Conservation (phyloP, 2,888 invertebrate species). For the Synergus japonicus region DNA sequence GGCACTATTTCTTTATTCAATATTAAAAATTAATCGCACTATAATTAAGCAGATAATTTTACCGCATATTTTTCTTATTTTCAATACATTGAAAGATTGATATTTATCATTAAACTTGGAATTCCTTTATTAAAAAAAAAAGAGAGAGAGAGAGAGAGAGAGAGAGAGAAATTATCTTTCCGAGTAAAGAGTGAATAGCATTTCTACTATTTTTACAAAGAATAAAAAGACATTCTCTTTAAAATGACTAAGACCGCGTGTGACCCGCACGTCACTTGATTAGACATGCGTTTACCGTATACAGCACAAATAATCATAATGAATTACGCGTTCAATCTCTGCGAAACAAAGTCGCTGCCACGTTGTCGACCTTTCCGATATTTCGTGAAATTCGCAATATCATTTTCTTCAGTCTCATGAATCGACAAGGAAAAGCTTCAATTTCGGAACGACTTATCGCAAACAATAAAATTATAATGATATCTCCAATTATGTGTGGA, state of each 20-base stretch:
- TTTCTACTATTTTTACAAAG: conserved; percentile 23
- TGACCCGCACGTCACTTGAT: conserved; percentile 54
- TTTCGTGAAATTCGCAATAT: conserved; percentile 50
- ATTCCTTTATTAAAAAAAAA: not conserved
- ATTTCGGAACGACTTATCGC: conserved; percentile 18
- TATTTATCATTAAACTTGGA: not conserved
- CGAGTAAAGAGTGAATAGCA: not conserved
- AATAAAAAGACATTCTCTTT: conserved; percentile 29
- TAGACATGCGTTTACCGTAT: conserved; percentile 50
- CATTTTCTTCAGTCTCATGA: conserved; percentile 18
- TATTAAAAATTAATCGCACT: too few relatives aligned
- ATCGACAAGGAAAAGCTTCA: not conserved
- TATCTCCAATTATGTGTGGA: not conserved
- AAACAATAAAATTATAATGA: conserved; percentile 3
- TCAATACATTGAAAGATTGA: not conserved
- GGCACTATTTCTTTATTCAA: too few relatives aligned
- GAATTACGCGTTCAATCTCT: conserved; percentile 56
- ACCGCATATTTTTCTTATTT: not conserved
- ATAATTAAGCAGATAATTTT: not conserved
- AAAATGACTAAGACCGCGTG: conserved; percentile 49
- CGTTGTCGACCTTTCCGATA: conserved; percentile 56
- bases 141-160: conserved; percentile 17
- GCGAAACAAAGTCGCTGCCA: conserved; percentile 52
- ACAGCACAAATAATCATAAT: conserved; percentile 54
- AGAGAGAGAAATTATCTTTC: conserved; percentile 23